Conservation (phyloP, 2,888 invertebrate species). For the Zaprionus obscuricornis region DNA sequence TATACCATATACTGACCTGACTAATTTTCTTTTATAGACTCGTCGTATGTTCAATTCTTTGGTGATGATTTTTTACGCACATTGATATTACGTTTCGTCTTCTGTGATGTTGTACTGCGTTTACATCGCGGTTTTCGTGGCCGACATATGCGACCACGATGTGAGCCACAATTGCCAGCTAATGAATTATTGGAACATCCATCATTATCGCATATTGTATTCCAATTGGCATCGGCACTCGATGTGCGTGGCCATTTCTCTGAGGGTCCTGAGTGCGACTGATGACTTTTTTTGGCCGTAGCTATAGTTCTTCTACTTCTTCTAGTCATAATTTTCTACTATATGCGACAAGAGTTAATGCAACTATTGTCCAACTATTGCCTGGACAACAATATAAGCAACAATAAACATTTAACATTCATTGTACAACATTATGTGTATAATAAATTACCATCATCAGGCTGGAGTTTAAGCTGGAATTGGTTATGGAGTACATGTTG, state of each 20-base stretch:
- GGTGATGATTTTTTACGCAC: conserved; percentile 97
- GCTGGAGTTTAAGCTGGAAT: conserved; percentile 30
- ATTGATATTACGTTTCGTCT: conserved; percentile 94
- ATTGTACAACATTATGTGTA: conserved; percentile 62
- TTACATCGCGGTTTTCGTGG: conserved; percentile 94
- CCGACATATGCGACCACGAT: conserved; percentile 93
- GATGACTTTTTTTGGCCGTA: conserved; percentile 80
- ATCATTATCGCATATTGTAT: conserved; percentile 89
- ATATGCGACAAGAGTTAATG: conserved; percentile 55
- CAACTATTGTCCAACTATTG: conserved; percentile 48
- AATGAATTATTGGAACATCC: conserved; percentile 94
- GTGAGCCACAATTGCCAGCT: conserved; percentile 93
- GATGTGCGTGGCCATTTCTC: conserved; percentile 88
- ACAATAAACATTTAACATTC: conserved; percentile 44
- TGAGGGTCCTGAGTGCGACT: conserved; percentile 84
- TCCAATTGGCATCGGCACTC: conserved; percentile 92
- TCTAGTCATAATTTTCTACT: conserved; percentile 61
- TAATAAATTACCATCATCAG: conserved; percentile 57
- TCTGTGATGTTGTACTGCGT: conserved; percentile 95
- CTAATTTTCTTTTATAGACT: conserved; percentile 84
- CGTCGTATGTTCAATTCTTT: conserved; percentile 92
- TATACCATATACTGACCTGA: too few species aligned
- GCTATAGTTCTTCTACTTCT: too few species aligned
- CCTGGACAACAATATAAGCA: too few species aligned
- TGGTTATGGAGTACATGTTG: conserved; percentile 20